Conservation (phyloP, 2,888 invertebrate genomes). For the Pammene fasciana region DNA sequence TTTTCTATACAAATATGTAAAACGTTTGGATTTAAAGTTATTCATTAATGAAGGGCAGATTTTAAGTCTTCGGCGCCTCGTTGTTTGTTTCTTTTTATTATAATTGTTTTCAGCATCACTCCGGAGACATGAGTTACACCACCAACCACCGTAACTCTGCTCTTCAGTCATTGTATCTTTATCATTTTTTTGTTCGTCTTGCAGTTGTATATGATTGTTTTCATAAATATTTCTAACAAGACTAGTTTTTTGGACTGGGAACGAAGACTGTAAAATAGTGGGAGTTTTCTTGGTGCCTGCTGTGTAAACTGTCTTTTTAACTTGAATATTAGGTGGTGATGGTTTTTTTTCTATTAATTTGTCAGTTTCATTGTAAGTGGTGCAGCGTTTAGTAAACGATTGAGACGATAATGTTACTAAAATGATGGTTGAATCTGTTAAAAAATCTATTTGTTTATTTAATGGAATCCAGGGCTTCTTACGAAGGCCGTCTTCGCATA, state of each 20-base stretch:
- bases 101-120: constrained; percentile 1
- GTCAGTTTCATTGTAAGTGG: constrained; percentile 47
- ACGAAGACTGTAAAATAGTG: background rate
- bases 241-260: constrained; percentile 47
- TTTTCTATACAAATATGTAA: constrained; percentile 52
- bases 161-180: constrained; percentile 56
- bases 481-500: constrained; percentile 28
- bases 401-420: constrained; percentile 61
- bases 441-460: constrained; percentile 48
- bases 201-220: constrained; percentile 48
- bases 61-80: constrained; percentile 15
- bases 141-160: background rate
- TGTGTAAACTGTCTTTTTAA: constrained; percentile 21
- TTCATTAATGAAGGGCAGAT: constrained; percentile 25
- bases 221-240: constrained; percentile 58
- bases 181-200: constrained; percentile 45
- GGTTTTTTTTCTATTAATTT: constrained; percentile 44
- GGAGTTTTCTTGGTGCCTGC: background rate
- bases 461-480: constrained; percentile 50
- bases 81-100: constrained; percentile 38
- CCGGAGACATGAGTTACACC: constrained; percentile 21
- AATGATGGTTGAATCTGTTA: constrained; percentile 54
- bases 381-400: constrained; percentile 57
- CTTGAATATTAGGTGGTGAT: constrained; percentile 40
- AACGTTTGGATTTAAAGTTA: constrained; percentile 51